Conservation (phyloP, 1,140 invertebrate genomes). For the Cydia strobilella region DNA sequence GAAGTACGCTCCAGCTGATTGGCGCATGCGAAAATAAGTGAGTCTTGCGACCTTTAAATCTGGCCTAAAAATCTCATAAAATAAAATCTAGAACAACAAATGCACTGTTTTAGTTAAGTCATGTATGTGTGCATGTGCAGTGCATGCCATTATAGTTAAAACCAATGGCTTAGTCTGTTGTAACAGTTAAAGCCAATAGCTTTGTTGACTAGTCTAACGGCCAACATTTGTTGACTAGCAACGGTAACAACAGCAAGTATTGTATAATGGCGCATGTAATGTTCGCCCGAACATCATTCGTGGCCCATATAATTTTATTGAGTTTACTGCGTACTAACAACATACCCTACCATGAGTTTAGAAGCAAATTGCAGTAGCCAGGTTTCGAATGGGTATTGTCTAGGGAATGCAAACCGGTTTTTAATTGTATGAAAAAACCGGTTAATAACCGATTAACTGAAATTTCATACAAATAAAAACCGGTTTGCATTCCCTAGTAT, state of each 20-base stretch:
- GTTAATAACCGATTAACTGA: too few species aligned
- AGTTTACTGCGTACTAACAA: neutral
- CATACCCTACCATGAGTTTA: neutral
- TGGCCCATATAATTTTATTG: conserved; percentile 26
- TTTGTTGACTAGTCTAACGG: neutral
- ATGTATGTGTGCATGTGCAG: too few species aligned
- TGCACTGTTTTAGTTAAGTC: neutral
- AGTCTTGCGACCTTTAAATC: too few species aligned
- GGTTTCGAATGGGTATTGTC: too few species aligned
- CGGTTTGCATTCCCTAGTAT: too few species aligned
- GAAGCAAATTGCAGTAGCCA: neutral
- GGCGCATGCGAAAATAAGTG: too few species aligned
- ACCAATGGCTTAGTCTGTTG: neutral
- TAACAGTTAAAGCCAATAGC: neutral
- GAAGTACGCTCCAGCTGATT: too few species aligned
- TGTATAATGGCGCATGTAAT: conserved; percentile 15
- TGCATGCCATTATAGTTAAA: neutral
- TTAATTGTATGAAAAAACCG: too few species aligned
- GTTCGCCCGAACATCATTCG: neutral
- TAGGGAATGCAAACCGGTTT: too few species aligned
- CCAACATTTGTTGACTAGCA: too few species aligned
- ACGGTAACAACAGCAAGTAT: neutral
- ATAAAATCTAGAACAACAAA: neutral
- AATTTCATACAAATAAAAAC: too few species aligned
- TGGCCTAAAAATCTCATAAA: too few species aligned